Evolutionary conservation across 2,113 vertebrate genomes (phyloP).

Genomic region (sheep (Ovis aries)): DNA sequence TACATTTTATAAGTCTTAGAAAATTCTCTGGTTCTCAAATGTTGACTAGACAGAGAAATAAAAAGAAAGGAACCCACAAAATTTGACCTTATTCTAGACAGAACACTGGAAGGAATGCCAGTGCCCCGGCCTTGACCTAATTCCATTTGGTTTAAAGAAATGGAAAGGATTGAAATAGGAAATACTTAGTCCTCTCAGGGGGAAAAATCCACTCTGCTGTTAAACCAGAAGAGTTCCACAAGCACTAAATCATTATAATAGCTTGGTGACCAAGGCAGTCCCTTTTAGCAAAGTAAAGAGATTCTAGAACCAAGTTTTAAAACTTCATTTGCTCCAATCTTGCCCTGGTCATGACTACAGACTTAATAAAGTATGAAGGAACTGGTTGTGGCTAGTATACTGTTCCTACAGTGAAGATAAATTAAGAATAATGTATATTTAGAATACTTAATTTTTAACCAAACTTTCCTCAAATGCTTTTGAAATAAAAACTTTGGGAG

Average conservation of each 20-base stretch:
- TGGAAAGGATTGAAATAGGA: background rate
- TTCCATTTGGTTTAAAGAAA: constrained; percentile 20
- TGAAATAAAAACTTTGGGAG: background rate
- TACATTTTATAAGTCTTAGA: background rate
- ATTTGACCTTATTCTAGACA: background rate
- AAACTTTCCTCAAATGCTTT: background rate
- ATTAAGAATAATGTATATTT: background rate
- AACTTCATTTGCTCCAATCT: background rate
- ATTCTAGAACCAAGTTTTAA: background rate
- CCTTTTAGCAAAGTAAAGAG: background rate
- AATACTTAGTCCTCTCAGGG: background rate
- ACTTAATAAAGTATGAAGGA: background rate
- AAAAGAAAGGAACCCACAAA: background rate
- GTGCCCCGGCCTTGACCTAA: background rate
- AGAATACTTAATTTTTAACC: background rate
- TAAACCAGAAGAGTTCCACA: background rate
- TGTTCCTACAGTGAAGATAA: background rate
- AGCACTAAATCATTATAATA: background rate
- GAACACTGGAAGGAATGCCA: background rate
- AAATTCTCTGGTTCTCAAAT: background rate
- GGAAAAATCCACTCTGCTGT: background rate
- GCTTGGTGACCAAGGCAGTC: background rate
- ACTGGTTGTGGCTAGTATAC: background rate
- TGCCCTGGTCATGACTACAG: background rate
- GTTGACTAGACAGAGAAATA: background rate